These are phyloP conservation scores for Mola mola DNA, from an alignment of 2,113 vertebrate genomes.

Conservation along the genomic window DNA sequence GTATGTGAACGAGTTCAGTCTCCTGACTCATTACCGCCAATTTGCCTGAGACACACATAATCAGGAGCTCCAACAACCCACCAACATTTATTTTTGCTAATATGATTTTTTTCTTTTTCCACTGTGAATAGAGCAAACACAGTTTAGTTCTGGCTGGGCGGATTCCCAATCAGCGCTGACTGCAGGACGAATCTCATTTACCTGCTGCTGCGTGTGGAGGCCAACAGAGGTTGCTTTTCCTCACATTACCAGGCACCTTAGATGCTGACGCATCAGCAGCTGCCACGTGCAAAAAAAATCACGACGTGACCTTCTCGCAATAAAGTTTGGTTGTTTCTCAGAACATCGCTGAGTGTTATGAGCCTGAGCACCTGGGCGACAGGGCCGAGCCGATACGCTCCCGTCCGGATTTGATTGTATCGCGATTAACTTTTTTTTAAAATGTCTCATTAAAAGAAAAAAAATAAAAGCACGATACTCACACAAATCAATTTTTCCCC, in stretches of 20 bases:
- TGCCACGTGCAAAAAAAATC: neutral
- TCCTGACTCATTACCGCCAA: constrained; percentile 99
- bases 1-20: constrained; percentile 98
- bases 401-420: too few relatives aligned
- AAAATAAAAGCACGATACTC: too few relatives aligned
- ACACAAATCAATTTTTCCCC: too few relatives aligned
- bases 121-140: constrained; percentile 79
- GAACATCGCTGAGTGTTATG: neutral
- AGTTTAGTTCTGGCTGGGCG: constrained; percentile 74
- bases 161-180: constrained; percentile 63
- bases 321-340: constrained; percentile 16
- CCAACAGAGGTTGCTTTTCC: neutral
- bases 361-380: constrained; percentile 5
- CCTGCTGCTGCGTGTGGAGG: constrained; percentile 14
- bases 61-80: constrained; percentile 91
- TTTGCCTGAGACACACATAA: constrained; percentile 98
- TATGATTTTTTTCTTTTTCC: constrained; percentile 84
- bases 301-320: neutral
- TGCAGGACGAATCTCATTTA: constrained; percentile 41
- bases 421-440: too few relatives aligned
- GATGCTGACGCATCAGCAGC: neutral
- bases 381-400: too few relatives aligned
- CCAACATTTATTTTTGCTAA: constrained; percentile 99
- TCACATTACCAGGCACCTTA: neutral
- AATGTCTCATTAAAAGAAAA: too few relatives aligned